Conservation (phyloP, 2,113 vertebrate species). For the Perca fluviatilis region DNA sequence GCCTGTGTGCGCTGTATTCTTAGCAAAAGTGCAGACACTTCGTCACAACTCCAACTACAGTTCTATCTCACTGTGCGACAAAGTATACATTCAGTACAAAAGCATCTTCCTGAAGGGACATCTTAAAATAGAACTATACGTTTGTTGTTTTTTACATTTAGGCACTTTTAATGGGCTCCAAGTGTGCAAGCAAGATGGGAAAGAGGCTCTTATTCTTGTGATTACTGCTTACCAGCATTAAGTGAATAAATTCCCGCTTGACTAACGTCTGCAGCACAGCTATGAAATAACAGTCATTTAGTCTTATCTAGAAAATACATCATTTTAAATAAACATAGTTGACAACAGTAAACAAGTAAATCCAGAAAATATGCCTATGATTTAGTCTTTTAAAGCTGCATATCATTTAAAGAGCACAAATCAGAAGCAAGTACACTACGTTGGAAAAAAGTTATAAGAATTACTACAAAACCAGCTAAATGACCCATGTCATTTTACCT, state of each 20-base stretch:
- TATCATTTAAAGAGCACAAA: constrained; percentile 18
- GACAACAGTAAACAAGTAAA: background rate
- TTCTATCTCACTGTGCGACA: background rate
- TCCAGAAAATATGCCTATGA: constrained; percentile 43
- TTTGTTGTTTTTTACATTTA: background rate
- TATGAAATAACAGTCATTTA: constrained; percentile 19
- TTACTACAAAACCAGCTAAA: background rate
- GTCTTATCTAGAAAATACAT: constrained; percentile 11
- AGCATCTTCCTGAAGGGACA: background rate
- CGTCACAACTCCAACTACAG: background rate
- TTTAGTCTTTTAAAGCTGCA: constrained; percentile 29
- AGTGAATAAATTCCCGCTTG: background rate
- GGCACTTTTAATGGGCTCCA: constrained; percentile 21
- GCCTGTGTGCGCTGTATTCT: background rate
- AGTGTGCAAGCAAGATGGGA: background rate
- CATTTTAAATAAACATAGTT: constrained; percentile 24
- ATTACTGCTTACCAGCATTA: background rate
- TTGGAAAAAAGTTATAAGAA: background rate
- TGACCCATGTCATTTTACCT: constrained; percentile 15
- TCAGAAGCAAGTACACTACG: background rate
- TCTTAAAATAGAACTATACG: background rate
- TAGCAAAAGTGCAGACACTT: background rate
- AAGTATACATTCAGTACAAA: constrained; percentile 1
- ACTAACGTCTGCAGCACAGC: background rate
- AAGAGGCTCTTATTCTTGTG: background rate